Evolutionary conservation across 2,888 invertebrate genomes (phyloP), one percentile per base, ranked within the genome.

Genomic region (Nemurella pictetii): DNA sequence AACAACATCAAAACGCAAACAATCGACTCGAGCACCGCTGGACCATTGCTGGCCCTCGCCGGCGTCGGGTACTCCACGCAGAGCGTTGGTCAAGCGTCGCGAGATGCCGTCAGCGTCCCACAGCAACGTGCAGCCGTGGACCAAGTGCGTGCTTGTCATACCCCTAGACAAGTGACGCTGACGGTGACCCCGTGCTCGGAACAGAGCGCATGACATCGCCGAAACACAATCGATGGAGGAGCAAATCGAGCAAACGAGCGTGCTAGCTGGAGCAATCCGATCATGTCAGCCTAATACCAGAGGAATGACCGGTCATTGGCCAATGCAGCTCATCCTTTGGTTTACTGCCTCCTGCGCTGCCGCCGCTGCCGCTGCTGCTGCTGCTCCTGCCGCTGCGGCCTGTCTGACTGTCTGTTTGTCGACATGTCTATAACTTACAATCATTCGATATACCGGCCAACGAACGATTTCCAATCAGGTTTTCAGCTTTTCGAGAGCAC

Each of bases 241-340:
- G 55, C 9, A 20, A 55, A 7, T 4, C 35, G 55, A 55, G 9
- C 55, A n/a, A n/a, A n/a, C n/a, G n/a, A n/a, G 55, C 55, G 55
- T 2, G 9, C 55, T 55, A 55, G 55, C 55, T 55, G 55, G 55
- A 55, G 55, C 55, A 55, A 12, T 55, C 55, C 20, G 55, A 55
- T 55, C 15, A 55, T 55, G 55, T 55, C 75, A 27, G 75, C 27
- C 75, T 75, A 27, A 26, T 27, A 75, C 2, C 75, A 75, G 75
- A 27, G 75, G 75, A 75, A 75, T 28, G 75, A 75, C 75, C 75
- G 75, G 75, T 75, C 75, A 75, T 75, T 75, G 75, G 75, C 75
- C 75, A 75, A 27, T 12, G 27, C 75, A 75, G 75, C 75, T 9
- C 75, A 75, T 75, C 75, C 75, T 75, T 75, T 55, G 55, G 15